phyloP scores from a whole-genome alignment of 2,113 vertebrate genomes.

The Aegithalos caudatus region DNA sequence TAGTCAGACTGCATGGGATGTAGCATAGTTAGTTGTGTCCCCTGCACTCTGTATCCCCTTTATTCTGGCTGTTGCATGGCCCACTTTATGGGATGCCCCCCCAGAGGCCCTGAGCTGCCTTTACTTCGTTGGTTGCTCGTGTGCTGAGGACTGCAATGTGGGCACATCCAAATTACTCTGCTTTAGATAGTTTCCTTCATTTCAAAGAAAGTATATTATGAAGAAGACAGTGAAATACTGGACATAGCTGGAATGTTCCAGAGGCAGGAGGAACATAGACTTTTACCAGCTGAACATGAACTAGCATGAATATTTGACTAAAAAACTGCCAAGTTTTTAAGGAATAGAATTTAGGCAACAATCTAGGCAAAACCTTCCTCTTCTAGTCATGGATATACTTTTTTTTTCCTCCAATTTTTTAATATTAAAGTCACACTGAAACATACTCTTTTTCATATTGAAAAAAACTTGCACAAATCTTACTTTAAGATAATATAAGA shows the following conservation, averaged over 20 bases:
- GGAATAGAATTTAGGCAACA: not conserved
- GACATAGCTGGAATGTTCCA: not conserved
- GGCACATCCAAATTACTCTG: not conserved
- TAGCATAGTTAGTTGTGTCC: not conserved
- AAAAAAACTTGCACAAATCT: not conserved
- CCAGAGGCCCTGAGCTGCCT: not conserved
- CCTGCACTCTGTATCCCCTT: not conserved
- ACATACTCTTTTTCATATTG: not conserved
- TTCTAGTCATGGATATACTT: not conserved
- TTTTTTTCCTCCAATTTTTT: not conserved
- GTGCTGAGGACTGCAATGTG: not conserved
- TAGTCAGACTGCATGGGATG: not conserved
- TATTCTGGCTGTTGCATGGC: not conserved
- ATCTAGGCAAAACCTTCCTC: not conserved
- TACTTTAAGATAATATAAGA: not conserved
- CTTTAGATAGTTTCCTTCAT: not conserved
- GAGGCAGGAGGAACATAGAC: not conserved
- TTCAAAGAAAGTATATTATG: not conserved
- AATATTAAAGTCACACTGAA: not conserved
- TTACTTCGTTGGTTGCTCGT: not conserved
- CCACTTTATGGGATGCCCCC: fast-evolving
- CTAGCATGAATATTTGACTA: not conserved
- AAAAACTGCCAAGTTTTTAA: not conserved
- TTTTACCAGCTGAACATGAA: not conserved
- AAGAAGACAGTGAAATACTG: not conserved